Conservation (phyloP, 2,113 vertebrate genomes). For the Leptodactylus fuscus region DNA sequence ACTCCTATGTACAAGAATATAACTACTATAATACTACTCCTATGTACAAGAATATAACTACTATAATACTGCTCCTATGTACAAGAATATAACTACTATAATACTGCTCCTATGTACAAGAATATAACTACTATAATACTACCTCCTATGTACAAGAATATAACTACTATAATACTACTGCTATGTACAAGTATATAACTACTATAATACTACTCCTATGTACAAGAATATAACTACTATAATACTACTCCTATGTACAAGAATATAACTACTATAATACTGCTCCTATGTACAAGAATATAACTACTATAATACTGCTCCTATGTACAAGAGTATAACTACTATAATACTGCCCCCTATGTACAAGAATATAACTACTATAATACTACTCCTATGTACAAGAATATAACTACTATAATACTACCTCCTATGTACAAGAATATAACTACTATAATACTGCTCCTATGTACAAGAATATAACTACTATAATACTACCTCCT, state of each 20-base stretch:
- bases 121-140: too few relatives aligned
- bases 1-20: too few relatives aligned
- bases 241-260: background rate
- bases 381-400: background rate
- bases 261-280: constrained; percentile 12
- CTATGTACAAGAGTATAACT: constrained; percentile 15
- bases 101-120: background rate
- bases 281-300: background rate
- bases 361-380: constrained; percentile 14
- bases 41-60: constrained; percentile 7
- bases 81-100: background rate
- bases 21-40: constrained; percentile 1
- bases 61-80: background rate
- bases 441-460: background rate
- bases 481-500: too few relatives aligned
- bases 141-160: constrained; percentile 9
- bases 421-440: background rate
- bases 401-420: constrained; percentile 16
- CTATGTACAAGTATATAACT: constrained; percentile 12
- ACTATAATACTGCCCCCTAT: background rate
- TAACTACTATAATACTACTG: constrained; percentile 13
- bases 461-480: too few relatives aligned
- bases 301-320: constrained; percentile 5
- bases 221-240: constrained; percentile 18
- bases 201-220: background rate